Evolutionary conservation across 1,140 invertebrate genomes (phyloP), one percentile per base, ranked within the genome.

Genomic region (Drosophila sulfurigaster): DNA sequence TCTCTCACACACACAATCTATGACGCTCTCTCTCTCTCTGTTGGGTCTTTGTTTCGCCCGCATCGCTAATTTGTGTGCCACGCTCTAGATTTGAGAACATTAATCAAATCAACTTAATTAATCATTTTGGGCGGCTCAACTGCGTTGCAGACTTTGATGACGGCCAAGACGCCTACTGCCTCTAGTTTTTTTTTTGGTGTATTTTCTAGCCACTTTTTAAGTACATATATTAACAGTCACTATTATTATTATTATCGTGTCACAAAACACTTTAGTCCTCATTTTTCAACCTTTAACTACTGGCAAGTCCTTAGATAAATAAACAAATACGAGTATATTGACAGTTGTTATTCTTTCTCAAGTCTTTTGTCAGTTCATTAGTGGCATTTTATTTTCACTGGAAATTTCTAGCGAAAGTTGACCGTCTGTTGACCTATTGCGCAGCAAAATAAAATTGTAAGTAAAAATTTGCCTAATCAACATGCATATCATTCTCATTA

Each of bases 81-180:
- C 16, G 54, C 54, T 57, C 54, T 54, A 38, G 52, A 38, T 56
- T 38, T 38, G 15, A 35, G 25, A 78, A 76, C 76, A 79, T 79
- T 78, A 78, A 79, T 79, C 75, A 79, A 69, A 78, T 73, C 43
- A 48, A 69, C 75, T 78, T 78, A 79, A 79, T 79, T 79, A 79
- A 79, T 79, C 77, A 79, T 79, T 59, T 45, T 46, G 57, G 5
- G 2, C 2, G 49, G 38, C 54, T 57, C 30, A 56, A 56, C 52
- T 35, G 32, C 30, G 28, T 28, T 54, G 20, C 51, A 54, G 51
- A 54, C 25, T 54, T 54, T 15, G 51, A 35, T 25, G 51, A 54
- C 30, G 51, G 51, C 13, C 51, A 35, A 28, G 49, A 51, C 25
- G 49, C 49, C 49, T 51, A 8, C 35, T 54, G 51, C 32, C 54